A percentile compares a stretch with the other conserved stretches of the same genome.
Conservation (phyloP, 2,888 invertebrate species). For the Embidobia sp. region DNA sequence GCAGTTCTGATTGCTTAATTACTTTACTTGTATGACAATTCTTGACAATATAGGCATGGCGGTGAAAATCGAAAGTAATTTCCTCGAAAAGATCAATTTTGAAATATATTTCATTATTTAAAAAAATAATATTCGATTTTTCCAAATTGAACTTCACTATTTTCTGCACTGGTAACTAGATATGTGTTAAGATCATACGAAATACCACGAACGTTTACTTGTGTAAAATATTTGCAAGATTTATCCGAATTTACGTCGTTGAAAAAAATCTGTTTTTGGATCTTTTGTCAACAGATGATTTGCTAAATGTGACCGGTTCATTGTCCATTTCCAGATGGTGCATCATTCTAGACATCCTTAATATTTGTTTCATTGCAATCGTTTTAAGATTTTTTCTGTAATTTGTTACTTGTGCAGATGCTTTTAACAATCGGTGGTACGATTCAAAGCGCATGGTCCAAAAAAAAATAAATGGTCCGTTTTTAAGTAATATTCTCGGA, state of each 20-base stretch:
- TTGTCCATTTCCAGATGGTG: no score
- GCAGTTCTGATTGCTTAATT: slow-evolving; percentile 13
- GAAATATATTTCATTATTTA: slow-evolving; percentile 7
- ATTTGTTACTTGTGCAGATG: background rate
- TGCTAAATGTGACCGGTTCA: no score
- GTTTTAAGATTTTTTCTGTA: slow-evolving; percentile 14
- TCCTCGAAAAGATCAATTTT: slow-evolving; percentile 1
- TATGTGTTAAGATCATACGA: slow-evolving; percentile 1
- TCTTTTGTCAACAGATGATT: background rate
- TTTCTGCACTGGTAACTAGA: slow-evolving; percentile 1
- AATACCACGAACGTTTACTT: background rate
- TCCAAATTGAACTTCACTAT: slow-evolving; percentile 15
- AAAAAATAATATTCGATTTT: slow-evolving; percentile 9
- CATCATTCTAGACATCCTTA: slow-evolving; percentile 21
- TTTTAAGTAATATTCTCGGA: slow-evolving; percentile 2
- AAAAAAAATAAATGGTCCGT: background rate
- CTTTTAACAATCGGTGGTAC: slow-evolving; percentile 3
- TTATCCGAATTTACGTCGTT: no score
- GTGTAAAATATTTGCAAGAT: no score
- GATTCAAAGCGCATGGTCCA: slow-evolving; percentile 23
- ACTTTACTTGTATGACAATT: background rate
- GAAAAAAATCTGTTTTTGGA: no score
- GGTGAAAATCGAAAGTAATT: slow-evolving; percentile 8
- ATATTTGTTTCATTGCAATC: slow-evolving; percentile 20
- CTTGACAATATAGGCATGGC: slow-evolving; percentile 5